phyloP scores from a whole-genome alignment of 2,113 vertebrate species.

The Aptenodytes patagonicus region DNA sequence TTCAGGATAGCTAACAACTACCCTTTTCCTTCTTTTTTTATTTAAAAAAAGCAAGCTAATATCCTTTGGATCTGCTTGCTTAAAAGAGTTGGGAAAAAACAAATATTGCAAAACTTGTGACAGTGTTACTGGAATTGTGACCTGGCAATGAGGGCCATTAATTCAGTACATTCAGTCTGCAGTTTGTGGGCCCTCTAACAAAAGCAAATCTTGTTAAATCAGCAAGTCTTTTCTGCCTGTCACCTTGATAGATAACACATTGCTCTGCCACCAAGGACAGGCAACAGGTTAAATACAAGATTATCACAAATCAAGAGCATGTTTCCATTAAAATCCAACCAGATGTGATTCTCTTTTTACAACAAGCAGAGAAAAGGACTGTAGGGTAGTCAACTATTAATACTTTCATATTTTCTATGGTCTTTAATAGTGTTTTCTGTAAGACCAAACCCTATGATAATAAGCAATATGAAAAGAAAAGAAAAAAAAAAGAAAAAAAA shows the following conservation, averaged over 20 bases:
- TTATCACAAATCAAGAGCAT: not conserved
- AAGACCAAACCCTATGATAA: not conserved
- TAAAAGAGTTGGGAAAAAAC: constrained; percentile 4
- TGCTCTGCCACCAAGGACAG: not conserved
- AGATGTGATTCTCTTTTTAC: not conserved
- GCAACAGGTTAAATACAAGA: not conserved
- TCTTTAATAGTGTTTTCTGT: not conserved
- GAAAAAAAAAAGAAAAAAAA: not conserved
- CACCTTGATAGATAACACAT: not conserved
- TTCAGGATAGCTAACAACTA: not conserved
- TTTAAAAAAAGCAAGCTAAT: not conserved
- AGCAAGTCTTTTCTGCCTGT: not conserved
- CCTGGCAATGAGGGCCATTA: not conserved
- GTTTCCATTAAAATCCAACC: not conserved
- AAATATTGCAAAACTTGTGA: constrained; percentile 37
- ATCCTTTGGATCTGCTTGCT: not conserved
- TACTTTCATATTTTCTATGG: not conserved
- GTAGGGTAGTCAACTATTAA: not conserved
- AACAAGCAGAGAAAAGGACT: not conserved
- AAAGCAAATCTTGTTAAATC: not conserved
- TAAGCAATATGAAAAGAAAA: not conserved
- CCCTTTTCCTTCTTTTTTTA: not conserved
- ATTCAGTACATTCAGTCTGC: not conserved
- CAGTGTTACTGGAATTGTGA: not conserved
- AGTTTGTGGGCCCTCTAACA: not conserved